Evolutionary conservation across 2,113 vertebrate genomes (phyloP).

Genomic region (Triplophysa siluroides): DNA sequence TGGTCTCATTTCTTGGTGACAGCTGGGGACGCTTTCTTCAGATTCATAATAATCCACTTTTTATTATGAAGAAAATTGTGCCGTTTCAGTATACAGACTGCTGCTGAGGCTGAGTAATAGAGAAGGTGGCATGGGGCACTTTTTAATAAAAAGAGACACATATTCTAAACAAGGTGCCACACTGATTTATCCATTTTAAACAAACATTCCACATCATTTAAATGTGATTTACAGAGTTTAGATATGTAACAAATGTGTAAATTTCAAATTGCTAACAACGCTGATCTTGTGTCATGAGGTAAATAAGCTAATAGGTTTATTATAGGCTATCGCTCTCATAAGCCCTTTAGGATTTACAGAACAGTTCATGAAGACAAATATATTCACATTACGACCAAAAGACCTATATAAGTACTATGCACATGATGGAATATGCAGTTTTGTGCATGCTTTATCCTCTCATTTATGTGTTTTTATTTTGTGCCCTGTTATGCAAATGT

Average conservation of each 20-base stretch:
- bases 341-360: conserved; percentile 48
- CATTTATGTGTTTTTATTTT: conserved; percentile 70
- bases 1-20: conserved; percentile 94
- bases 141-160: conserved; percentile 42
- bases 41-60: conserved; percentile 99
- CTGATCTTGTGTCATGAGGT: neutral
- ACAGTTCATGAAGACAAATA: conserved; percentile 60
- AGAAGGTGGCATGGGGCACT: conserved; percentile 73
- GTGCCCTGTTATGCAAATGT: conserved; percentile 74
- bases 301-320: conserved; percentile 14
- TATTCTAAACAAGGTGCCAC: conserved; percentile 52
- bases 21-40: conserved; percentile 93
- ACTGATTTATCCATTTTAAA: conserved; percentile 30
- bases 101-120: conserved; percentile 76
- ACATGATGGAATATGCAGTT: conserved; percentile 72
- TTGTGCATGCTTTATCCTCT: conserved; percentile 47
- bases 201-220: conserved; percentile 32
- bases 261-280: neutral
- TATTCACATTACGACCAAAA: conserved; percentile 60
- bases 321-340: conserved; percentile 41
- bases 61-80: conserved; percentile 98
- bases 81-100: conserved; percentile 84
- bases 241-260: neutral
- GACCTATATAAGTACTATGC: conserved; percentile 55
- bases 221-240: conserved; percentile 27